Percentiles rank a stretch among this genome's conserved stretches.
phyloP scores from a whole-genome alignment of 2,797 vertebrate genomes.

The Pseudotriccus pelzelni region DNA sequence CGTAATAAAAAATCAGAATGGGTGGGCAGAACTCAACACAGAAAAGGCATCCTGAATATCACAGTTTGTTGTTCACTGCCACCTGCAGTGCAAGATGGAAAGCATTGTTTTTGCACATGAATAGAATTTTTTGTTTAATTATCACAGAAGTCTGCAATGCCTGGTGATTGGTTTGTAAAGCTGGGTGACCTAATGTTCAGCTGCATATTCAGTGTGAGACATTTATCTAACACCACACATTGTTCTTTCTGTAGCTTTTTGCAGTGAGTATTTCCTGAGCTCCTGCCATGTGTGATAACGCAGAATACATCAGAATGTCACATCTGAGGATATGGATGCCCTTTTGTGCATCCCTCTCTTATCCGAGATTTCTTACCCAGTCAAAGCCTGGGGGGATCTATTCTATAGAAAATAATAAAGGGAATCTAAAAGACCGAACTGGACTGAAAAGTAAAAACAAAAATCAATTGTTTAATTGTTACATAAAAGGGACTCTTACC shows the following conservation, averaged over 20 bases:
- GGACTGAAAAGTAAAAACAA: background rate
- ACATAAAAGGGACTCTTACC: background rate
- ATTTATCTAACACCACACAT: constrained; percentile 2
- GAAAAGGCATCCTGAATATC: background rate
- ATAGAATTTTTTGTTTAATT: constrained; percentile 59
- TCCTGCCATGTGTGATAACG: background rate
- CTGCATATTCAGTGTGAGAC: constrained; percentile 43
- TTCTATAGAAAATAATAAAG: background rate
- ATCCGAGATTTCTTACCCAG: background rate
- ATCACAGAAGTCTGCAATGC: constrained; percentile 1
- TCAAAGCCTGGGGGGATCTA: background rate
- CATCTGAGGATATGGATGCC: background rate
- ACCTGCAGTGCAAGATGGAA: constrained; percentile 15
- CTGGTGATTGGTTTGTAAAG: constrained; percentile 24
- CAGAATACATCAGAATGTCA: background rate
- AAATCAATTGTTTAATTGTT: background rate
- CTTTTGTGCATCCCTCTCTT: background rate
- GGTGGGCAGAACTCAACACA: background rate
- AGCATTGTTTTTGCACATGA: constrained; percentile 45
- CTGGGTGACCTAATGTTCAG: constrained; percentile 70
- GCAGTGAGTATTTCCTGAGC: background rate
- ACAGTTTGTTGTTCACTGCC: background rate
- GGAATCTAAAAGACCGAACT: background rate
- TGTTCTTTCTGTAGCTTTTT: constrained; percentile 25
- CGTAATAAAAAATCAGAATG: background rate